Percentiles rank a stretch among this genome's conserved stretches.
phyloP scores from a whole-genome alignment of 1,140 invertebrate species.

The Aculops lycopersici region DNA sequence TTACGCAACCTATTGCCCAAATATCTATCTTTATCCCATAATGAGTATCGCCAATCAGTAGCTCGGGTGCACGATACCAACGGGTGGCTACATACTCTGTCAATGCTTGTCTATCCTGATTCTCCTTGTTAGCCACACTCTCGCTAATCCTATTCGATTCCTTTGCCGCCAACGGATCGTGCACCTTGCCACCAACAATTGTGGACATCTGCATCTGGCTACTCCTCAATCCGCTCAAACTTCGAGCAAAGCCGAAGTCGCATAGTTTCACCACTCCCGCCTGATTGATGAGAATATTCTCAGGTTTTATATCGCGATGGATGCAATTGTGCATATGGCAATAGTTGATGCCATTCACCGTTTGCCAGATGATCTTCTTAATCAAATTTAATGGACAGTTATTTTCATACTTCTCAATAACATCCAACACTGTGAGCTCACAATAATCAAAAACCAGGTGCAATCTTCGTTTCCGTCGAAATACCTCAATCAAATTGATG shows the following conservation, averaged over 20 bases:
- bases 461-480: conserved; percentile 68
- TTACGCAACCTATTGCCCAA: conserved; percentile 81
- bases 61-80: conserved; percentile 86
- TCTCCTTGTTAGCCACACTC: conserved; percentile 21
- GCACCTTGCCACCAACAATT: conserved; percentile 6
- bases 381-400: conserved; percentile 53
- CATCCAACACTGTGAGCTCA: conserved; percentile 77
- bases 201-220: conserved; percentile 4
- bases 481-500: conserved; percentile 88
- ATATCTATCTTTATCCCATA: conserved; percentile 90
- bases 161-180: background rate
- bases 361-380: conserved; percentile 77
- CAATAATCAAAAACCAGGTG: conserved; percentile 97
- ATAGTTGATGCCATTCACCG: conserved; percentile 67
- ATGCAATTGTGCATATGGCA: conserved; percentile 87
- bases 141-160: background rate
- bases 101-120: conserved; percentile 47
- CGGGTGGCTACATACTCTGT: conserved; percentile 96
- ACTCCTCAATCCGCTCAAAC: conserved; percentile 65
- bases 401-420: conserved; percentile 50
- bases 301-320: conserved; percentile 86
- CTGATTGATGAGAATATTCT: conserved; percentile 84
- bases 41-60: conserved; percentile 81
- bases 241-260: conserved; percentile 91
- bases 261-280: conserved; percentile 53